Percentiles rank a stretch among this genome's conserved stretches.
Evolutionary conservation across 2,797 vertebrate species (phyloP).

Genomic region (Erethizon dorsatum): DNA sequence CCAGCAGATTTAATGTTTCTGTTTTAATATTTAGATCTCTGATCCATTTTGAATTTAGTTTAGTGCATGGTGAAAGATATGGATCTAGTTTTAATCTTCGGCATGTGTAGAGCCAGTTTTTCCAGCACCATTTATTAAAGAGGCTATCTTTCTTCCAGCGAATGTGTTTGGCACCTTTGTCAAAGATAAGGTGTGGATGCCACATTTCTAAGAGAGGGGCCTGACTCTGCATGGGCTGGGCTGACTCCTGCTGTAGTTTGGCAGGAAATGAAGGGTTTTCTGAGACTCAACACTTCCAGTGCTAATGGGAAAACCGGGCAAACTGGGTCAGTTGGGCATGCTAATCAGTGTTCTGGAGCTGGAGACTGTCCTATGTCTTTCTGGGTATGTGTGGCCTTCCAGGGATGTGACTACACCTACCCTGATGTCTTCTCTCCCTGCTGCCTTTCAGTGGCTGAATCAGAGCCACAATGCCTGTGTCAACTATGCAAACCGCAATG

Average conservation of each 20-base stretch:
- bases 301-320: background rate
- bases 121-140: too few species aligned
- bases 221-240: background rate
- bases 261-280: background rate
- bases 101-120: too few species aligned
- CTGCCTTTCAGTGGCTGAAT: slow-evolving; percentile 94
- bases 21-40: too few species aligned
- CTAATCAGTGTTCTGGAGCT: background rate
- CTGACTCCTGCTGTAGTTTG: background rate
- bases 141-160: too few species aligned
- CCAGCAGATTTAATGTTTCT: too few species aligned
- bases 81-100: too few species aligned
- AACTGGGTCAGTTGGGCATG: background rate
- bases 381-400: background rate
- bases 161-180: too few species aligned
- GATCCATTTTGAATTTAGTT: too few species aligned
- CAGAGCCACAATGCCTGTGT: slow-evolving; percentile 98
- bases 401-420: background rate
- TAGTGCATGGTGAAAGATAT: too few species aligned
- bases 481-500: slow-evolving; percentile 97
- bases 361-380: background rate
- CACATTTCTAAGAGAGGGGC: background rate
- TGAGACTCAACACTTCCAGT: background rate
- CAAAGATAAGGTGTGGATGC: too few species aligned
- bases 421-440: slow-evolving; percentile 54